A percentile compares a stretch with the other conserved stretches of the same genome.
phyloP scores from a whole-genome alignment of 1,140 invertebrate genomes.

The Pomacea maculata region DNA sequence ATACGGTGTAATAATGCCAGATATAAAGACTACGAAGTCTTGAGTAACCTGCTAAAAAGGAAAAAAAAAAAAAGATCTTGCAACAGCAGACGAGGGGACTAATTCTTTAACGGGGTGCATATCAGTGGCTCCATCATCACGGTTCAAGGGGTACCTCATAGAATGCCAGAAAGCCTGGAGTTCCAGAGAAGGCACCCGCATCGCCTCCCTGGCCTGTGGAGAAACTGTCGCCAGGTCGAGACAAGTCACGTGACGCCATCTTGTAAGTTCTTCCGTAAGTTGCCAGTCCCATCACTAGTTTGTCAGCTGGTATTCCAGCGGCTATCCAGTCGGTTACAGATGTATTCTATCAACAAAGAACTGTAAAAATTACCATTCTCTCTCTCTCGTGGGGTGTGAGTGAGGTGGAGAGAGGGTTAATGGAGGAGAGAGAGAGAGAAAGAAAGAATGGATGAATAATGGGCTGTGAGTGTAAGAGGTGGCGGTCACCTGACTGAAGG shows the following conservation, averaged over 20 bases:
- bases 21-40: too few species aligned
- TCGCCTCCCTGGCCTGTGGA: slow-evolving; percentile 75
- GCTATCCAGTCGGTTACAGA: slow-evolving; percentile 73
- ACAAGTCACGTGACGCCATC: slow-evolving; percentile 75
- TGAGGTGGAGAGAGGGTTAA: too few species aligned
- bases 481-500: slow-evolving; percentile 3
- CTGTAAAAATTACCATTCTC: neutral
- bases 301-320: slow-evolving; percentile 79
- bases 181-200: neutral
- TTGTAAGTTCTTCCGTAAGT: slow-evolving; percentile 90
- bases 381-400: too few species aligned
- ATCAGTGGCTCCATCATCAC: too few species aligned
- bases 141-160: too few species aligned
- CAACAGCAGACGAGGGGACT: too few species aligned
- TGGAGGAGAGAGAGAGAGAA: neutral
- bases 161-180: too few species aligned
- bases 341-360: slow-evolving; percentile 40
- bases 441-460: neutral
- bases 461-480: too few species aligned
- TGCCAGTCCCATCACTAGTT: slow-evolving; percentile 85
- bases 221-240: slow-evolving; percentile 86
- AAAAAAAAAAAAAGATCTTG: too few species aligned
- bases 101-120: too few species aligned
- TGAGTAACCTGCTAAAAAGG: too few species aligned
- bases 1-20: too few species aligned